Evolutionary conservation across 2,888 invertebrate genomes (phyloP).

Genomic region (Meghimatium bilineatum): DNA sequence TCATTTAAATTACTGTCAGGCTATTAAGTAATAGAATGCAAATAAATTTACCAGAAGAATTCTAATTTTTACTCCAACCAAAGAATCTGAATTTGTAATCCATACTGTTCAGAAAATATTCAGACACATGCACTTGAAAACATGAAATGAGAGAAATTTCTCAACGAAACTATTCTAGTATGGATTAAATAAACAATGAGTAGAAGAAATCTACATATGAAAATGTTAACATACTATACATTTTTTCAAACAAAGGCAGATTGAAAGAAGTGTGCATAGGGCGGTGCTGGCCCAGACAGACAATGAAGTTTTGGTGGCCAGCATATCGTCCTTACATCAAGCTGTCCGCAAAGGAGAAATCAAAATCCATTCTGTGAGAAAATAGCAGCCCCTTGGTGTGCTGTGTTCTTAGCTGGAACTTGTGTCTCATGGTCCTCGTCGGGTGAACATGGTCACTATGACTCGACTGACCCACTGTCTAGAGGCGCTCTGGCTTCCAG

Average conservation of each 20-base stretch:
- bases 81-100: no score
- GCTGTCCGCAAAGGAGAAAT: constrained; percentile 45
- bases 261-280: background rate
- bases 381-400: constrained; percentile 35
- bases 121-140: background rate
- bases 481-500: constrained; percentile 23
- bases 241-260: background rate
- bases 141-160: background rate
- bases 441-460: constrained; percentile 23
- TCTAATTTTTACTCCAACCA: no score
- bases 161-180: background rate
- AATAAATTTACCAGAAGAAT: no score
- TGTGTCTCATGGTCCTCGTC: constrained; percentile 41
- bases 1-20: no score
- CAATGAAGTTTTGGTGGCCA: background rate
- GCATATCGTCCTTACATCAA: constrained; percentile 36
- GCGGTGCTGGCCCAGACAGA: constrained; percentile 19
- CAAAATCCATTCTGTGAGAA: constrained; percentile 42
- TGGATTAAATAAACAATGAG: background rate
- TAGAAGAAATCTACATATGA: background rate
- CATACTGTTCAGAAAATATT: background rate
- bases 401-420: constrained; percentile 30
- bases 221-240: background rate
- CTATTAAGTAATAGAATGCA: no score
- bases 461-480: constrained; percentile 25